Percentiles rank a stretch among this genome's conserved stretches.
phyloP scores from a whole-genome alignment of 2,888 invertebrate species.

The Cyclophora albipunctata region DNA sequence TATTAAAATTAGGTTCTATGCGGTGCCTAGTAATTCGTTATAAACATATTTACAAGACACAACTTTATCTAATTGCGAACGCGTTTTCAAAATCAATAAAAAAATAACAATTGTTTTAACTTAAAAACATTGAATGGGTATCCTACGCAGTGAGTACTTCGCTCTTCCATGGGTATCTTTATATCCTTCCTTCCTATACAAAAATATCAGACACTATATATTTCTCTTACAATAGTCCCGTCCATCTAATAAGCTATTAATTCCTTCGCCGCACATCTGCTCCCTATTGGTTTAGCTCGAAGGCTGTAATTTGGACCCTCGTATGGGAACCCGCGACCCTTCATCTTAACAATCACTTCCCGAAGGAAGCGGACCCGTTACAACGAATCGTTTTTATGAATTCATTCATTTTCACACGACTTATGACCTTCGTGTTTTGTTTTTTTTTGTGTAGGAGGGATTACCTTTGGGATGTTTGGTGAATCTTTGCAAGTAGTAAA shows the following conservation, averaged over 20 bases:
- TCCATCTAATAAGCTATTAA: not conserved
- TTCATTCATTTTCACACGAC: constrained; percentile 18
- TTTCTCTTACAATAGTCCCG: not conserved
- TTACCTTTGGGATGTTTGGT: not conserved
- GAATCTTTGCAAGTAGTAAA: not conserved
- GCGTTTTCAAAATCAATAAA: too few species aligned
- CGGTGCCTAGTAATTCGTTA: too few species aligned
- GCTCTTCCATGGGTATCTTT: too few species aligned
- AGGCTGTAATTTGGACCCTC: not conserved
- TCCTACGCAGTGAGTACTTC: too few species aligned
- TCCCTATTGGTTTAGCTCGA: not conserved
- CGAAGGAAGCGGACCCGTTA: constrained; percentile 37
- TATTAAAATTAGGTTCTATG: too few species aligned
- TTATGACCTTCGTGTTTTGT: constrained; percentile 8
- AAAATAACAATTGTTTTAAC: too few species aligned
- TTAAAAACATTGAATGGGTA: too few species aligned
- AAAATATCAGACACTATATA: not conserved
- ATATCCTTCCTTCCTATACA: too few species aligned
- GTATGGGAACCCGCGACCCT: not conserved
- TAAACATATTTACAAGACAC: too few species aligned
- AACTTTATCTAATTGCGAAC: too few species aligned
- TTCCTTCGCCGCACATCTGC: constrained; percentile 1
- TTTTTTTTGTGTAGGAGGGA: constrained; percentile 5
- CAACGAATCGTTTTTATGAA: not conserved
- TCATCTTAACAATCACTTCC: constrained; percentile 1